Evolutionary conservation across 2,888 invertebrate genomes (phyloP).

Genomic region (Furcula furcula): DNA sequence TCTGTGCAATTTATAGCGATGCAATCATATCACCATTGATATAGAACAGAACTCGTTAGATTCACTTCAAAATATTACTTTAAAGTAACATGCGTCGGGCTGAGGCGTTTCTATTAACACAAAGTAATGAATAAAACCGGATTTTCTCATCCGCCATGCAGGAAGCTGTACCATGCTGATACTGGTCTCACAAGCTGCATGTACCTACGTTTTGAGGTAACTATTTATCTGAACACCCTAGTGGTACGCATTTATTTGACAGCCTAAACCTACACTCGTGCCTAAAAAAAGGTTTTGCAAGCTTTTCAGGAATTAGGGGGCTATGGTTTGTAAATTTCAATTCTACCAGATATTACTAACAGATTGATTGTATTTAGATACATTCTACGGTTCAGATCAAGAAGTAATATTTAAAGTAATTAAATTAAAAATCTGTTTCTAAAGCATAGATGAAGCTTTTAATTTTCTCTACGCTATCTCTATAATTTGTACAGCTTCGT

Average conservation of each 20-base stretch:
- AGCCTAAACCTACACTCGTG: constrained; percentile 15
- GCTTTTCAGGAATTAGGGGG: constrained; percentile 25
- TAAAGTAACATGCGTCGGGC: constrained; percentile 77
- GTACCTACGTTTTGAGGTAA: constrained; percentile 42
- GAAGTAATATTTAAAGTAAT: background rate
- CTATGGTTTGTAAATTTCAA: constrained; percentile 11
- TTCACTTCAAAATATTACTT: constrained; percentile 56
- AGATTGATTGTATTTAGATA: constrained; percentile 12
- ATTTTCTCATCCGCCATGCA: constrained; percentile 77
- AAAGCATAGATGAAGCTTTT: constrained; percentile 22
- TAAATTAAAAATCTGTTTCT: constrained; percentile 4
- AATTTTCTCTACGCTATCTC: constrained; percentile 18
- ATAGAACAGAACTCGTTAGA: constrained; percentile 32
- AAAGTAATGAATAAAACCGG: constrained; percentile 72
- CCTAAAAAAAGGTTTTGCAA: constrained; percentile 26
- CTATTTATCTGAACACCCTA: constrained; percentile 27
- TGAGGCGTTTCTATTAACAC: constrained; percentile 77
- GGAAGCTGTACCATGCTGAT: constrained; percentile 79
- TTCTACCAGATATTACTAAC: constrained; percentile 16
- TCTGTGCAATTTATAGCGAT: constrained; percentile 57
- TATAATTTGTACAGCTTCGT: constrained; percentile 14
- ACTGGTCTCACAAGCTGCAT: constrained; percentile 63
- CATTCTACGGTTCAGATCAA: constrained; percentile 20
- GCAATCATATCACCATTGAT: constrained; percentile 49
- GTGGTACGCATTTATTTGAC: constrained; percentile 19